phyloP scores from a whole-genome alignment of 2,888 invertebrate genomes.

The Lycophotia porphyrea region DNA sequence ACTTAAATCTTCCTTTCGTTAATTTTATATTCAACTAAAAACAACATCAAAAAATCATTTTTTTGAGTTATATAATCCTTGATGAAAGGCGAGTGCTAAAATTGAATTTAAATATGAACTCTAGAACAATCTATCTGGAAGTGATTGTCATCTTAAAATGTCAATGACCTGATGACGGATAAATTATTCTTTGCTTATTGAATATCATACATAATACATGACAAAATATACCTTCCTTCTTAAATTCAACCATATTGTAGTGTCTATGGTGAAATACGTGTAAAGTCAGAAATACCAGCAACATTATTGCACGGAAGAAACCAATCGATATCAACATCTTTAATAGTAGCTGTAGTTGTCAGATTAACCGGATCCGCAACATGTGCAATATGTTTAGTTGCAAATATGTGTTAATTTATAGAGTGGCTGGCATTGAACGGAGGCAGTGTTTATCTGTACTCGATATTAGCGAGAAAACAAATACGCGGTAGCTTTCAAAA shows the following conservation, averaged over 20 bases:
- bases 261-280: not conserved
- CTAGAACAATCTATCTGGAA: not conserved
- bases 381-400: conserved; percentile 49
- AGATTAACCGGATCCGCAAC: conserved; percentile 40
- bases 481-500: conserved; percentile 31
- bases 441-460: conserved; percentile 57
- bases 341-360: conserved; percentile 21
- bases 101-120: too few relatives aligned
- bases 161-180: not conserved
- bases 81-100: too few relatives aligned
- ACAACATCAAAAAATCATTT: too few relatives aligned
- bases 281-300: not conserved
- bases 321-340: conserved; percentile 16
- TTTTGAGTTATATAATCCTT: too few relatives aligned
- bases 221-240: not conserved
- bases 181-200: not conserved
- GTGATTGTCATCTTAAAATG: not conserved
- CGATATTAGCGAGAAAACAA: conserved; percentile 45
- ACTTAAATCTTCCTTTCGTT: too few relatives aligned
- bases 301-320: conserved; percentile 2
- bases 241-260: not conserved
- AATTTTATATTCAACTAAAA: too few relatives aligned
- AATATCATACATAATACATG: not conserved
- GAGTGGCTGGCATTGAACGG: conserved; percentile 61
- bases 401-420: conserved; percentile 61